Conservation (phyloP, 2,113 vertebrate genomes). For the Tupaia chinensis region DNA sequence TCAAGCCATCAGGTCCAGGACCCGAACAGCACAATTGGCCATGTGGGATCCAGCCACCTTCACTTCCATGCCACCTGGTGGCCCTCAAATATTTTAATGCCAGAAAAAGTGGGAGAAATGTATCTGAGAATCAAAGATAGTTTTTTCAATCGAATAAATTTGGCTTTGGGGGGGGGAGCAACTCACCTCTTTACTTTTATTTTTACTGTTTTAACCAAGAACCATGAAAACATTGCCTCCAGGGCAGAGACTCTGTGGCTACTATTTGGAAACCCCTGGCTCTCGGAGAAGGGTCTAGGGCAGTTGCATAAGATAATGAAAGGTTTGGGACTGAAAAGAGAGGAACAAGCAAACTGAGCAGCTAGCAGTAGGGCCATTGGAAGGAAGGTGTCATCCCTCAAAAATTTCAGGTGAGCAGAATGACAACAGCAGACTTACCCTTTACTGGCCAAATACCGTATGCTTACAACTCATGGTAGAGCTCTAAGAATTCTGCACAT, state of each 20-base stretch:
- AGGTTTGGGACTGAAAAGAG: background rate
- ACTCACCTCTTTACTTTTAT: background rate
- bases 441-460: background rate
- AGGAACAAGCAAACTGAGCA: too few species aligned
- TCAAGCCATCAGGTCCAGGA: too few species aligned
- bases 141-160: background rate
- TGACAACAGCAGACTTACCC: background rate
- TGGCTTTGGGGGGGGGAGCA: background rate
- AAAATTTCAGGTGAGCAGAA: background rate
- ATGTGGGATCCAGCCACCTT: too few species aligned
- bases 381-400: background rate
- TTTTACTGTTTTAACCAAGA: background rate
- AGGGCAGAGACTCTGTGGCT: background rate
- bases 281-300: background rate
- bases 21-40: too few species aligned
- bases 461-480: background rate
- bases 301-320: background rate
- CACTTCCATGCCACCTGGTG: too few species aligned
- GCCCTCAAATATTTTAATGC: background rate
- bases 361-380: background rate
- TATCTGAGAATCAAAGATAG: background rate
- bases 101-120: background rate
- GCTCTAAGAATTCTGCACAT: background rate
- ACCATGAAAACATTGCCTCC: background rate
- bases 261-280: background rate